A percentile compares a stretch with the other conserved stretches of the same genome.
Evolutionary conservation across 1,140 invertebrate species (phyloP).

Genomic region (Metopolophium dirhodum): DNA sequence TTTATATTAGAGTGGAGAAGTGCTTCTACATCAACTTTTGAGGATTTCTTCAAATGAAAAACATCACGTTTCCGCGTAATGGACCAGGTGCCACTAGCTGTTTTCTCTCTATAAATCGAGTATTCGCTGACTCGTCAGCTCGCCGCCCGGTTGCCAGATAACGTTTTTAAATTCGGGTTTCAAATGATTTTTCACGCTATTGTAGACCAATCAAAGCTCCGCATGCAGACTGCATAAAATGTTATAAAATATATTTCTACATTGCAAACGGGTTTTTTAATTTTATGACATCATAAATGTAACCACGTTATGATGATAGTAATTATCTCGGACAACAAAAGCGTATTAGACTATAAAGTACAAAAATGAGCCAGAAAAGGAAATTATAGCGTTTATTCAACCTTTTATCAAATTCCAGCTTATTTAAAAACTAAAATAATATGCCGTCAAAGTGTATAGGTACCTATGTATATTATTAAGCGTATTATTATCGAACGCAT

Average conservation of each 20-base stretch:
- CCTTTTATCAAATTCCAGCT: not conserved
- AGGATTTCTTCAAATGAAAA: not conserved
- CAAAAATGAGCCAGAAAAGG: not conserved
- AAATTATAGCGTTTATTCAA: not conserved
- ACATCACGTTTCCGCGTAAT: not conserved
- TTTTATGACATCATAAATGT: slow-evolving; percentile 32
- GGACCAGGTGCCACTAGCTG: not conserved
- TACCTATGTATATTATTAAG: too few relatives aligned
- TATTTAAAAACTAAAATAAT: not conserved
- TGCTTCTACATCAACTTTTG: not conserved
- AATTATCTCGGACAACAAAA: slow-evolving; percentile 21
- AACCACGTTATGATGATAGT: slow-evolving; percentile 21
- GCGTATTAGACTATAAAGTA: slow-evolving; percentile 26
- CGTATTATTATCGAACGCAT: not conserved
- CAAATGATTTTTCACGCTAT: not conserved
- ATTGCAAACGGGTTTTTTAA: slow-evolving; percentile 34
- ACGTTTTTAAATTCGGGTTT: not conserved
- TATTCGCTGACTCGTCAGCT: not conserved
- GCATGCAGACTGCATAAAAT: not conserved
- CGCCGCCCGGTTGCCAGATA: not conserved
- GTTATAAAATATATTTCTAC: not conserved
- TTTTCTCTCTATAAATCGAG: not conserved
- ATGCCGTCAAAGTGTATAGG: not conserved
- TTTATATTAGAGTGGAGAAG: not conserved
- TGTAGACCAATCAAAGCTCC: not conserved